Evolutionary conservation across 2,797 vertebrate species (phyloP), one percentile per base, ranked within the genome.

Genomic region (Myripristis jacobus): DNA sequence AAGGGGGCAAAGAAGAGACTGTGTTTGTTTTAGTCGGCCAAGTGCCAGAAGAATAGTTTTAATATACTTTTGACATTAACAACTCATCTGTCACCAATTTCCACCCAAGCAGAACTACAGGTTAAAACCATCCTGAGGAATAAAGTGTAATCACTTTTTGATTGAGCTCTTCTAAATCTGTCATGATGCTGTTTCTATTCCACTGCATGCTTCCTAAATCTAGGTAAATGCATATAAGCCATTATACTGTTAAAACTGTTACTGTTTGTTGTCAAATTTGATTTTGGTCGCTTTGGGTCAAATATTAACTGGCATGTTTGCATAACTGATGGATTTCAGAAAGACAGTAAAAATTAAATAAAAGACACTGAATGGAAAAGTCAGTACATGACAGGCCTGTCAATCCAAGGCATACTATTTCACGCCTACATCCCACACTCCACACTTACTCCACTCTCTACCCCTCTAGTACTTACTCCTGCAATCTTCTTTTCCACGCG

Each of bases 391-490:
- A 66, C 21, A 62, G 78, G n/a, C 41, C 66, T 57, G 22, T 66
- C 25, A 56, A 38, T 70, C 74, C 18, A 70, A 68, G 44, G n/a
- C 59, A 66, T 66, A 67, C 66, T 22, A n/a, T 62, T 75, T 73
- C 60, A 70, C 29, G 3, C 81, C 69, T 69, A 60, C 66, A 69
- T 86, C 77, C 86, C 86, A 63, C 24, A 62, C 65, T 66, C 55
- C 76, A 88, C 81, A 63, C 88, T 83, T 89, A 90, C 70, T 90
- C 78, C 56, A 75, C 81, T 59, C 47, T 77, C 74, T 63, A 55
- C 76, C 71, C 73, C 43, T 76, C 24, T 44, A 64, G 4, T 41
- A 81, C 88, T 80, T 86, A 75, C 85, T 60, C 65, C 80, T 53
- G 70, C 79, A 87, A 79, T 80, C 65, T 77, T 48, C 78, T 60